These are phyloP conservation scores for Helicoverpa armigera DNA, from an alignment of 1,140 invertebrate genomes.

Conservation along the genomic window DNA sequence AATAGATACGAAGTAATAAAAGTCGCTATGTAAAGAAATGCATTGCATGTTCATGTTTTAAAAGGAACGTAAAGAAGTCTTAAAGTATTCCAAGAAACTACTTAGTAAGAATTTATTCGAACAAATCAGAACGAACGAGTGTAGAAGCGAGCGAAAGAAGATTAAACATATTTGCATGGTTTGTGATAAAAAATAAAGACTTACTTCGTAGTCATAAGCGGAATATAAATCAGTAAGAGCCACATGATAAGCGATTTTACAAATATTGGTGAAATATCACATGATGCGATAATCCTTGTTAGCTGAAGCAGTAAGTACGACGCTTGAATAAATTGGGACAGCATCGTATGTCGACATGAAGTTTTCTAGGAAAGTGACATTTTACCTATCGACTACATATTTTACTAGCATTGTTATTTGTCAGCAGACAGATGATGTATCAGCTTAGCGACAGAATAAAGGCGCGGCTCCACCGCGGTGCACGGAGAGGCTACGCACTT, in stretches of 20 bases:
- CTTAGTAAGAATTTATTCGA: too few relatives aligned
- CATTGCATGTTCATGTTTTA: too few relatives aligned
- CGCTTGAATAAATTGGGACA: slow-evolving; percentile 35
- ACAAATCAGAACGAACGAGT: too few relatives aligned
- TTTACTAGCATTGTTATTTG: slow-evolving; percentile 32
- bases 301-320: slow-evolving; percentile 21
- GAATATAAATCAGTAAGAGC: slow-evolving; percentile 34
- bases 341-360: slow-evolving; percentile 18
- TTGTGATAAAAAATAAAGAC: slow-evolving; percentile 17
- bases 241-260: slow-evolving; percentile 31
- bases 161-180: neutral
- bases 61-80: too few relatives aligned
- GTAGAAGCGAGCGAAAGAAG: neutral
- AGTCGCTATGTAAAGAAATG: too few relatives aligned
- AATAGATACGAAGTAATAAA: too few relatives aligned
- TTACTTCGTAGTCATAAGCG: slow-evolving; percentile 11
- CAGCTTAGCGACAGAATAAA: neutral
- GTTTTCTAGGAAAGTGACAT: slow-evolving; percentile 23
- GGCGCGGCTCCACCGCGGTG: too few relatives aligned
- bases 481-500: too few relatives aligned
- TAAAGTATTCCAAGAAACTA: too few relatives aligned
- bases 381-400: neutral
- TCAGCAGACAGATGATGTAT: neutral
- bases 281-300: slow-evolving; percentile 48
- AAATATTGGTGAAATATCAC: slow-evolving; percentile 44